Evolutionary conservation across 2,888 invertebrate species (phyloP).

Genomic region (Lasioglossum morio): DNA sequence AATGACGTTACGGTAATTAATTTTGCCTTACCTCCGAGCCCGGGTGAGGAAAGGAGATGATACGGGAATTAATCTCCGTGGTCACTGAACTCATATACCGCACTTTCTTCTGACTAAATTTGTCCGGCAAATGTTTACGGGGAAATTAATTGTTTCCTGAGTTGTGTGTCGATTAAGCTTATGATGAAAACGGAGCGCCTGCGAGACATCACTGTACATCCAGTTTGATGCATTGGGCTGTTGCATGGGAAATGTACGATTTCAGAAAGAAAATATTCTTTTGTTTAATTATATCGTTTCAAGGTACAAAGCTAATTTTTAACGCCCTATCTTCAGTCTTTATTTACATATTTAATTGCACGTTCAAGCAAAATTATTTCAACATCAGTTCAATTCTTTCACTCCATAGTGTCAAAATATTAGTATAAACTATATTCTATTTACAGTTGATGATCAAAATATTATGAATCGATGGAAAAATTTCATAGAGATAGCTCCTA

Average conservation of each 20-base stretch:
- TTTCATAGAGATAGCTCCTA: not conserved
- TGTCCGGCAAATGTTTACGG: not conserved
- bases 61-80: not conserved
- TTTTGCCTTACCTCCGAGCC: not conserved
- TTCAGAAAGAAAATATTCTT: too few relatives aligned
- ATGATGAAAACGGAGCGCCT: not conserved
- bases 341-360: too few relatives aligned
- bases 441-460: not conserved
- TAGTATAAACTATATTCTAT: too few relatives aligned
- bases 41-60: not conserved
- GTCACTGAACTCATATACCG: not conserved
- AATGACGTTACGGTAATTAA: slow-evolving; percentile 20
- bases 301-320: too few relatives aligned
- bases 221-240: not conserved
- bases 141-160: not conserved
- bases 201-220: not conserved
- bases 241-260: not conserved
- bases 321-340: too few relatives aligned
- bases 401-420: too few relatives aligned
- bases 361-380: too few relatives aligned
- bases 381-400: too few relatives aligned
- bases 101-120: not conserved
- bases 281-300: too few relatives aligned
- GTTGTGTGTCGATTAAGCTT: slow-evolving; percentile 1
- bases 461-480: not conserved